phyloP scores from a whole-genome alignment of 1,140 invertebrate genomes.

The Drosophila eugracilis region DNA sequence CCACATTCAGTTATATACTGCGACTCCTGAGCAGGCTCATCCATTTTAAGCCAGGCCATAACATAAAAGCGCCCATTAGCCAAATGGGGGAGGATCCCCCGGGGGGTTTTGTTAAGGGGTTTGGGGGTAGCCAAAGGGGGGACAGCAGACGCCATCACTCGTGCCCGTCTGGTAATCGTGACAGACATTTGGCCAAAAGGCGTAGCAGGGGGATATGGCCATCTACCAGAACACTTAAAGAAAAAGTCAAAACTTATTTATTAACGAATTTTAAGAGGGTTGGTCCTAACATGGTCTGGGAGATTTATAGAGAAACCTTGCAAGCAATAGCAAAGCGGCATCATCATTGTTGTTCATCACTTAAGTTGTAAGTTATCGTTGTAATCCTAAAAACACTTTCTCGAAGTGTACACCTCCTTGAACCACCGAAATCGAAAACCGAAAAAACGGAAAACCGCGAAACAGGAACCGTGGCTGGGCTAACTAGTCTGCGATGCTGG shows the following conservation, averaged over 20 bases:
- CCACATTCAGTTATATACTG: slow-evolving; percentile 60
- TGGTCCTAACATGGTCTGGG: too few relatives aligned
- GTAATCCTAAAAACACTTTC: slow-evolving; percentile 3
- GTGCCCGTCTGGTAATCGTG: slow-evolving; percentile 70
- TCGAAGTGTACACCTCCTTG: slow-evolving; percentile 9
- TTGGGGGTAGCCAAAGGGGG: not conserved
- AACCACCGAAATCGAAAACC: slow-evolving; percentile 51
- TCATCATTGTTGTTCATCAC: too few relatives aligned
- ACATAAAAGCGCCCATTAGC: slow-evolving; percentile 78
- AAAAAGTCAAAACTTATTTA: too few relatives aligned
- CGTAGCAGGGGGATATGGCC: slow-evolving; percentile 17
- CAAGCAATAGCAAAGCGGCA: too few relatives aligned
- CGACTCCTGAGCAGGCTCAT: slow-evolving; percentile 69
- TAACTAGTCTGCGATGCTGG: slow-evolving; percentile 58
- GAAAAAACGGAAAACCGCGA: slow-evolving; percentile 50
- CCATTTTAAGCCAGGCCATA: slow-evolving; percentile 71
- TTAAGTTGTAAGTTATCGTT: too few relatives aligned
- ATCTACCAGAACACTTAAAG: too few relatives aligned
- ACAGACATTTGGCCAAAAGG: slow-evolving; percentile 48
- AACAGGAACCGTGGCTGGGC: slow-evolving; percentile 73
- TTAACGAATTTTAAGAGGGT: too few relatives aligned
- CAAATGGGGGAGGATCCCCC: slow-evolving; percentile 50
- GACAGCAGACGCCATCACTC: slow-evolving; percentile 46
- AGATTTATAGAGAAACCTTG: too few relatives aligned
- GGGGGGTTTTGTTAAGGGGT: slow-evolving; percentile 1